A percentile compares a stretch with the other conserved stretches of the same genome.
Conservation (phyloP, 2,113 vertebrate genomes). For the Geothlypis trichas region DNA sequence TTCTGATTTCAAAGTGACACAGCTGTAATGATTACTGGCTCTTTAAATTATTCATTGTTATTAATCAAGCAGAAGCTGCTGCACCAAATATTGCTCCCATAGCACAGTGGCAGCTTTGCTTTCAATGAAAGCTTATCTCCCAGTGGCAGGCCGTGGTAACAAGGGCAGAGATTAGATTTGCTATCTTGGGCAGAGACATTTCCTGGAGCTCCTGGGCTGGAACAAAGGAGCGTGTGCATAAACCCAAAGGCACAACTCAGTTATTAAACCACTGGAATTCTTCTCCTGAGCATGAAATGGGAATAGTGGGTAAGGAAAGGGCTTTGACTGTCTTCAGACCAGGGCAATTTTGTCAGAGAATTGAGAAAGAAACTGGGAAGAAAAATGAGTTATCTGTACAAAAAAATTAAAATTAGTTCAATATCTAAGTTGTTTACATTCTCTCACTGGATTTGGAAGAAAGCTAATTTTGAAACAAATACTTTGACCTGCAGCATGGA, state of each 20-base stretch:
- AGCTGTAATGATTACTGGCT: not conserved
- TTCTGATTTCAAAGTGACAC: not conserved
- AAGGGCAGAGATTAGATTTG: not conserved
- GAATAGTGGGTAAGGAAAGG: not conserved
- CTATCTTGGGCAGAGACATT: not conserved
- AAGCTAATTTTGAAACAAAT: not conserved
- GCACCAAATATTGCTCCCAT: not conserved
- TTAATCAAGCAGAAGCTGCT: not conserved
- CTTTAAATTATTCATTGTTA: not conserved
- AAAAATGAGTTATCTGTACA: not conserved
- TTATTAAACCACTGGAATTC: not conserved
- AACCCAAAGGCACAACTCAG: not conserved
- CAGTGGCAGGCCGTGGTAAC: not conserved
- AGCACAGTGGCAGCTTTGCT: not conserved
- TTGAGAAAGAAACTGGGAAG: not conserved
- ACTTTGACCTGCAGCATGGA: not conserved
- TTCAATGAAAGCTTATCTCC: not conserved
- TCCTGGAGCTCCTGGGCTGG: rapidly evolving
- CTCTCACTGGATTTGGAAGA: not conserved
- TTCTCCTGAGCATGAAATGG: not conserved
- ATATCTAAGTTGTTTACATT: not conserved
- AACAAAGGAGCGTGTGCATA: not conserved
- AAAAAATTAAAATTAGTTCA: not conserved
- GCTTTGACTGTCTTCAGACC: not conserved
- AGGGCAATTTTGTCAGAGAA: not conserved